Evolutionary conservation across 2,113 vertebrate genomes (phyloP).

Genomic region (Atherinomorus stipes): DNA sequence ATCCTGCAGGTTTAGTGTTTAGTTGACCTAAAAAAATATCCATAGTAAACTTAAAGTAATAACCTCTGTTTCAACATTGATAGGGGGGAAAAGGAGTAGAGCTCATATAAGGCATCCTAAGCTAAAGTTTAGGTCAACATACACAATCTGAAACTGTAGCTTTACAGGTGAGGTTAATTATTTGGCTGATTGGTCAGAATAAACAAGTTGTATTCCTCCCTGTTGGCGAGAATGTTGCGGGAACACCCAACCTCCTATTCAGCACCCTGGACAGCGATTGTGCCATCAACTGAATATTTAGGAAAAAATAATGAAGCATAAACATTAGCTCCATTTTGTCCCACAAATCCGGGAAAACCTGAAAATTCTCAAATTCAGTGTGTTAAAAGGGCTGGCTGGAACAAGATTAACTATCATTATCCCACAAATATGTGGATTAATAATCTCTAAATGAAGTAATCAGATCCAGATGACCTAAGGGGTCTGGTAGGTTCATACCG

Average conservation of each 20-base stretch:
- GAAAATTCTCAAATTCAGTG: neutral
- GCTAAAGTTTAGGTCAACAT: neutral
- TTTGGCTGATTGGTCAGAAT: neutral
- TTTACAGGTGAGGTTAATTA: neutral
- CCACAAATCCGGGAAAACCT: neutral
- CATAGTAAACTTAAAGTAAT: neutral
- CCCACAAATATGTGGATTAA: too few relatives aligned
- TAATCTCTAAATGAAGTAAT: too few relatives aligned
- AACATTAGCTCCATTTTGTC: neutral
- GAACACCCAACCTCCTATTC: slow-evolving; percentile 22
- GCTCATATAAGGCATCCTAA: neutral
- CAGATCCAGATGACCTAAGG: too few relatives aligned
- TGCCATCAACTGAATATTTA: neutral
- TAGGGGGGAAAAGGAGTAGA: neutral
- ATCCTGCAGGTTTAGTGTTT: neutral
- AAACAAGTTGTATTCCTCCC: neutral
- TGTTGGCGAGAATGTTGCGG: neutral
- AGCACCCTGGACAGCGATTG: slow-evolving; percentile 54
- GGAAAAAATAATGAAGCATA: neutral
- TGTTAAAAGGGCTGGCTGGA: neutral
- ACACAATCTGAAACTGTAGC: neutral
- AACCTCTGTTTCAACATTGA: neutral
- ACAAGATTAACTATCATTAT: too few relatives aligned
- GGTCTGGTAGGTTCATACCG: too few relatives aligned
- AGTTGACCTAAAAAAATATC: neutral